Percentiles rank a stretch among this genome's conserved stretches.
Evolutionary conservation across 2,888 invertebrate species (phyloP).

Genomic region (Pegoplata infirma): DNA sequence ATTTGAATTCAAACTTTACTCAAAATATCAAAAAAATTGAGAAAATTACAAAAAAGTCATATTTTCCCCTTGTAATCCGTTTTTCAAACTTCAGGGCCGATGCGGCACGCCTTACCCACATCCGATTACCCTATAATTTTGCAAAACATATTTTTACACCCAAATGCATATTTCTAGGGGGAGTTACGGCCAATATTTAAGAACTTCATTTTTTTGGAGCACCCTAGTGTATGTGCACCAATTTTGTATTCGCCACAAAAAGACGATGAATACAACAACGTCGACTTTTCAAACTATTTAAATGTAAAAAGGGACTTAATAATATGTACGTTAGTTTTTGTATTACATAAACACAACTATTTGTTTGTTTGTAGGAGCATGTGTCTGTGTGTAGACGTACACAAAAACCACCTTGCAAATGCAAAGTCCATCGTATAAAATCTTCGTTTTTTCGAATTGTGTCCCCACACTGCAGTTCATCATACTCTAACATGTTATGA

Average conservation of each 20-base stretch:
- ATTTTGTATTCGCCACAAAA: conserved; percentile 42
- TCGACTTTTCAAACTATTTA: conserved; percentile 49
- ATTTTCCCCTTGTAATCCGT: too few relatives aligned
- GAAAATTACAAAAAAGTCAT: too few relatives aligned
- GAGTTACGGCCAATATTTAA: too few relatives aligned
- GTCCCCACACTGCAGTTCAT: background rate
- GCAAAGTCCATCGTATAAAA: background rate
- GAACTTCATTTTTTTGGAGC: too few relatives aligned
- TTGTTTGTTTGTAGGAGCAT: background rate
- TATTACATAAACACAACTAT: background rate
- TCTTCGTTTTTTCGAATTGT: conserved; percentile 45
- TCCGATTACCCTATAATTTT: too few relatives aligned
- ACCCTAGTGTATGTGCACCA: background rate
- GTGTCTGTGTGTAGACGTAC: background rate
- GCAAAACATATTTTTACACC: too few relatives aligned
- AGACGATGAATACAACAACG: conserved; percentile 39
- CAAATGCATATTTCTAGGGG: too few relatives aligned
- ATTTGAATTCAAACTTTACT: too few relatives aligned
- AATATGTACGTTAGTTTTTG: background rate
- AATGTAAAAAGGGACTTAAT: conserved; percentile 20
- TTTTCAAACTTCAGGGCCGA: too few relatives aligned
- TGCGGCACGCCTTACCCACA: too few relatives aligned
- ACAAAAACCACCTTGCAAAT: background rate
- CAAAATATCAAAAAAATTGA: too few relatives aligned
- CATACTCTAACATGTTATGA: background rate